Evolutionary conservation across 2,113 vertebrate genomes (phyloP), one percentile per base, ranked within the genome.

Genomic region (Marcusenius ussheri): DNA sequence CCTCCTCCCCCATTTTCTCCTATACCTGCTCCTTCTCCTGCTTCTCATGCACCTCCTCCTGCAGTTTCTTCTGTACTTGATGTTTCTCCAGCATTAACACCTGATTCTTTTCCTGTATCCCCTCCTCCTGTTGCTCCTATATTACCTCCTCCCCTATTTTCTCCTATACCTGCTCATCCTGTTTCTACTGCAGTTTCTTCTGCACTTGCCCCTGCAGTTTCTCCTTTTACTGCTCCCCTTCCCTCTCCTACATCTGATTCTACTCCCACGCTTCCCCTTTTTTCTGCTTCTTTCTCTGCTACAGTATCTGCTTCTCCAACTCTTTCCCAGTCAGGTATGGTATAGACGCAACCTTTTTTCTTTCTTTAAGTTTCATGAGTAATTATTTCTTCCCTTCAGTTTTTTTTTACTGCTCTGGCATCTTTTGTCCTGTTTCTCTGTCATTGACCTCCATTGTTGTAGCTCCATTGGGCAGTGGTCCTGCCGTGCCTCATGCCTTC

Each of bases 391-490:
- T 90, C 42, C 45, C 83, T 80, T 45, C 9, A 1, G 8, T 13
- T 84, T 6, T 53, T 83, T 86, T 85, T 47, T 47, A 31, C 84
- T 88, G 17, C 53, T n/a, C 7, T 86, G 53, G 46, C n/a, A 10
- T 50, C 2, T 31, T 50, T 31, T 27, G 5, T 56, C 31, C 35
- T 27, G 80, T 58, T 91, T 66, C 10, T 85, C 11, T 46, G 21
- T 27, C 88, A 5, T 51, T 31, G 88, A 17, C 31, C 89, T 62
- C 91, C 91, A 66, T 89, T 83, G 89, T 89, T 86, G 56, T 62
- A 53, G 91, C 89, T 91, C 91, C 53, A 89, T 89, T 77, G 92
- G 93, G 56, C 8, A 90, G 88, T 90, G 93, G 88, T 27, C 91
- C 90, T 91, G 92, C 86, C 89, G 93, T 91, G 86, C 39, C 92